Percentiles rank a stretch among this genome's conserved stretches.
Conservation (phyloP, 2,888 invertebrate species). For the Melolontha melolontha region DNA sequence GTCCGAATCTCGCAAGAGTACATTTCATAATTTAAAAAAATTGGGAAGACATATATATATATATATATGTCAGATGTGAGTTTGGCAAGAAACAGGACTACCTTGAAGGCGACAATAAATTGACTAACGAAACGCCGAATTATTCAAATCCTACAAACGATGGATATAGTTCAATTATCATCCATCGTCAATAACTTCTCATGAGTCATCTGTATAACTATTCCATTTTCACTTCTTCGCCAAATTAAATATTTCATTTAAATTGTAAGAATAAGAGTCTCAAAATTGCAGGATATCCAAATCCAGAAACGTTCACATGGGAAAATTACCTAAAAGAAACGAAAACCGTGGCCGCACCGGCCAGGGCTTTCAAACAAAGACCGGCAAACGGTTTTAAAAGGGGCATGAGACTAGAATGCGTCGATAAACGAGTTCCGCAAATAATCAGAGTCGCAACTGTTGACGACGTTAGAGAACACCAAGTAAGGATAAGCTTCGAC, state of each 20-base stretch:
- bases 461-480: constrained; percentile 79
- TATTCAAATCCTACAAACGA: too few relatives aligned
- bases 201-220: too few relatives aligned
- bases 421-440: constrained; percentile 85
- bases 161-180: too few relatives aligned
- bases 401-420: constrained; percentile 90
- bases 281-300: constrained; percentile 72
- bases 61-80: too few relatives aligned
- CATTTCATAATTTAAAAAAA: too few relatives aligned
- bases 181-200: too few relatives aligned
- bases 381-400: constrained; percentile 82
- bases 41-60: too few relatives aligned
- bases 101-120: too few relatives aligned
- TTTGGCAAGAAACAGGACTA: too few relatives aligned
- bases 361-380: constrained; percentile 84
- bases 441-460: constrained; percentile 89
- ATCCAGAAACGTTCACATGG: constrained; percentile 84
- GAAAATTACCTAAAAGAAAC: constrained; percentile 83
- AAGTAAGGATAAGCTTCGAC: constrained; percentile 85
- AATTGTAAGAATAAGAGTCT: constrained; percentile 42
- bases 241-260: background rate
- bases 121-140: too few relatives aligned
- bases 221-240: too few relatives aligned
- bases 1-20: too few relatives aligned
- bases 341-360: constrained; percentile 80